Conservation (phyloP, 2,797 vertebrate species). For the Loris lydekkerianus region DNA sequence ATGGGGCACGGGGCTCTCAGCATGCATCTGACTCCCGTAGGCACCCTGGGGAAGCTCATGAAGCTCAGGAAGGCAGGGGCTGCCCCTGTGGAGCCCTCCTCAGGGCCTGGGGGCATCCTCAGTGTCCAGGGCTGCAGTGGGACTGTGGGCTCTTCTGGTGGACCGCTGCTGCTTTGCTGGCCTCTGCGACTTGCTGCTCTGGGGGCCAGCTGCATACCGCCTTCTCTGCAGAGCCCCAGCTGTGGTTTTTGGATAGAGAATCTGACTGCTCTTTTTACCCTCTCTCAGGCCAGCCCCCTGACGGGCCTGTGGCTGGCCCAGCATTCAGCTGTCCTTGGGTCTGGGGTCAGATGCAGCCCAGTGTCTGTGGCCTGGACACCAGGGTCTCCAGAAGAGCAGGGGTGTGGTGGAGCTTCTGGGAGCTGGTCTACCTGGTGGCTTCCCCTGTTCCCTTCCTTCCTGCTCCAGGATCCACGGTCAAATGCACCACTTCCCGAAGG, state of each 20-base stretch:
- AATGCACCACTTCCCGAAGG: background rate
- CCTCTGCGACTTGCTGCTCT: background rate
- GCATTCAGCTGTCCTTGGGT: background rate
- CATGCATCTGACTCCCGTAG: background rate
- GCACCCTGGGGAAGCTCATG: background rate
- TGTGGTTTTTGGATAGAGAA: background rate
- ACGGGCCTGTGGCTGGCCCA: background rate
- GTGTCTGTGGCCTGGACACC: background rate
- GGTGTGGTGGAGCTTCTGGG: background rate
- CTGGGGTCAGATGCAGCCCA: background rate
- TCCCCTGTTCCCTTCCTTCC: background rate
- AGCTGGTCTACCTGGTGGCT: no score
- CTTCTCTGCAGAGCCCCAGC: background rate
- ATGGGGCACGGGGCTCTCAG: background rate
- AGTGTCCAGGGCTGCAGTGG: rapidly evolving
- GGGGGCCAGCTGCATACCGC: background rate
- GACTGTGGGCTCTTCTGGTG: background rate
- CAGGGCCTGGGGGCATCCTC: rapidly evolving
- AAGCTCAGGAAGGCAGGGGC: background rate
- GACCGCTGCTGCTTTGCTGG: rapidly evolving
- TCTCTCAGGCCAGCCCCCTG: background rate
- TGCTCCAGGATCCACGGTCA: background rate
- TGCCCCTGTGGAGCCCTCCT: background rate
- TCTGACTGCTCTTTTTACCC: rapidly evolving
- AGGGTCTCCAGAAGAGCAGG: background rate